Base-by-base conservation (phyloP, 1,140 invertebrate genomes). In the Pissodes strobi region DNA sequence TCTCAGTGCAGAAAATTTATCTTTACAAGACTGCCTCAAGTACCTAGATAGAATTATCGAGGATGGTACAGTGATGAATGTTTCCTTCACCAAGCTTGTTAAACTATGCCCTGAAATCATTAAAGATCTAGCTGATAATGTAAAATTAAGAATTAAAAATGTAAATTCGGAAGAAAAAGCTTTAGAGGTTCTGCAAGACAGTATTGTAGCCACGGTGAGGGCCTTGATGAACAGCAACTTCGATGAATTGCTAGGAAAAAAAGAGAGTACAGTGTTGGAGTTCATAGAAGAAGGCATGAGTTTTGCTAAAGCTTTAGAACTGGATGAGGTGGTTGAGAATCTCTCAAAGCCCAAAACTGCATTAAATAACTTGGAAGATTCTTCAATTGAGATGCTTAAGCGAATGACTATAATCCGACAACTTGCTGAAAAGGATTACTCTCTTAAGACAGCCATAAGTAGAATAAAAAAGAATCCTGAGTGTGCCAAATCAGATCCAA, bases 381-480 rank as follows among this genome's bases (percentile, higher is more conserved):
- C 89, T 13, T 85, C 85, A 1, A 71, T 88, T 39, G 86, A 86
- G 52, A 87, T 91, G 63, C 75, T 92, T n/a, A 85, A 85, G 75
- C 81, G 90, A 57, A 75, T 90, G 21, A 86, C 86, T 2, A 82
- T 91, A 0, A 89, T 91, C 82, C 80, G 86, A 53, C 86, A 90
- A 75, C 77, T 91, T 0, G 87, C 88, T 0, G 87, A 88, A 55
- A 81, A 85, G 67, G 83, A 85, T 37, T 87, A 87, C 2, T 83
- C 82, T 9, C 82, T 87, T 48, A 78, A 83, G 43, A 81, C 78
- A 9, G 85, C 87, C 0, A 76, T 90, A 12, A 76, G 79, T 17
- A 83, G 86, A 67, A 74, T 90, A 34, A 83, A 83, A 69, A 83
- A 82, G 17, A 84, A 89, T 73, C 86, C 88, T 15, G 85, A 87